Evolutionary conservation across 1,140 invertebrate genomes (phyloP), one percentile per base, ranked within the genome.

Genomic region (Akabosia matsudoensis): DNA sequence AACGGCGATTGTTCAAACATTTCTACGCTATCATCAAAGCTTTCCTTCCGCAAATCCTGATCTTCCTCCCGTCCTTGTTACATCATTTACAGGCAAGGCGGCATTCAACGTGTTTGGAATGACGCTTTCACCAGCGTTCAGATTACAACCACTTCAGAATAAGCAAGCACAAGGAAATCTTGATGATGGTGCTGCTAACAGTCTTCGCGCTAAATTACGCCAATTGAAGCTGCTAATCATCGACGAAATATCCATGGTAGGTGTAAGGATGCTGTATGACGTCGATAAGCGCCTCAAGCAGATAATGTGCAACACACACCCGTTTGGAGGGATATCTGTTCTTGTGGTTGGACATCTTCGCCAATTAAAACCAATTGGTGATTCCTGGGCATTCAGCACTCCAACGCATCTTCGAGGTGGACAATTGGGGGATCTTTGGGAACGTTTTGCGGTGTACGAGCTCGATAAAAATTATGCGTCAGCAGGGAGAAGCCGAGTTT

Each of bases 171-270:
- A 70, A 70, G 79, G 16, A 31, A 67, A 56, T 14, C 73, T 83
- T 54, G 56, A 71, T 76, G 31, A 73, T 18, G 79, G 82, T 52
- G 64, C 81, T 1, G 73, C 72, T 26, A 83, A 83, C 73, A 76
- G 73, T 22, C 72, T 84, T 10, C 26, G 76, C 74, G 56, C 33
- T 31, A 79, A 79, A 64, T 79, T 83, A 14, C 64, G 67, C 52
- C 22, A 83, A 70, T 37, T 82, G 18, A 82, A 83, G 82, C 34
- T 84, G 33, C 67, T 85, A 24, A 84, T 85, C 37, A 84, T 85
- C 74, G 84, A 85, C 80, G 83, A 85, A 82, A 82, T 85, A 52
- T 83, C 82, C 26, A 83, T 84, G 83, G 81, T 84, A n/a, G 82
- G 83, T 24, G 51, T 75, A 28, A 79, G 45, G 61, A 78, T 81